Conservation (phyloP, 1,140 invertebrate genomes). For the Dendrolimus kikuchii region DNA sequence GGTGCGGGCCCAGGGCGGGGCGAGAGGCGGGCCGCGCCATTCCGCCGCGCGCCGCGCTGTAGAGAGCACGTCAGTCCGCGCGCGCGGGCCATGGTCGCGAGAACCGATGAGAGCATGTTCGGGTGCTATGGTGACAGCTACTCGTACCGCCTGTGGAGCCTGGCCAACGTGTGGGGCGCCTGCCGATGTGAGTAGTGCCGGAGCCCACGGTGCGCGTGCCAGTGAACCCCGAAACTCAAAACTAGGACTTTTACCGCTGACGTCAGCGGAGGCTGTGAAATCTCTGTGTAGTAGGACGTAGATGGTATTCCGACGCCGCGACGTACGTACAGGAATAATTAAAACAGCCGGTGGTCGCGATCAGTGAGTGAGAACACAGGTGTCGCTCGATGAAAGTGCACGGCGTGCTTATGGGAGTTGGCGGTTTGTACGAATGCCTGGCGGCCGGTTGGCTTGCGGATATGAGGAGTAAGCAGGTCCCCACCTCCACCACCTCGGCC, state of each 20-base stretch:
- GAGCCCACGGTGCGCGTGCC: conserved; percentile 18
- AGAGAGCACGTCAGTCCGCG: conserved; percentile 38
- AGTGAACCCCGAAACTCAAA: conserved; percentile 1
- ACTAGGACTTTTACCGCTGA: conserved; percentile 30
- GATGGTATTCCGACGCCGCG: conserved; percentile 21
- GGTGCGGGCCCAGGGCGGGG: conserved; percentile 24
- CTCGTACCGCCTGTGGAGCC: conserved; percentile 80
- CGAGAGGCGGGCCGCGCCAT: conserved; percentile 46
- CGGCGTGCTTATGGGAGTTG: conserved; percentile 65
- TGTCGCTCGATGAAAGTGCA: conserved; percentile 63
- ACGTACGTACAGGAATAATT: conserved; percentile 17
- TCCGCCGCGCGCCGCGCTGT: conserved; percentile 54
- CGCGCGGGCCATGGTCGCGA: conserved; percentile 76
- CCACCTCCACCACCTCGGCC: conserved; percentile 67
- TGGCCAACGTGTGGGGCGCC: conserved; percentile 80
- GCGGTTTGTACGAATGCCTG: conserved; percentile 60
- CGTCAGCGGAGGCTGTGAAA: conserved; percentile 40
- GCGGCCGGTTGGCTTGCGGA: conserved; percentile 63
- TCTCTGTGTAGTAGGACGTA: conserved; percentile 28
- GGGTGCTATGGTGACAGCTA: conserved; percentile 78
- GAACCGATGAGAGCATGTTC: conserved; percentile 77
- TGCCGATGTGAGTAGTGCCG: conserved; percentile 76
- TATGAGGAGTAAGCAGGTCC: conserved; percentile 71
- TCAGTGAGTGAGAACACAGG: conserved; percentile 41
- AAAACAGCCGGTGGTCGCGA: conserved; percentile 12